Conservation (phyloP, 1,140 invertebrate species). For the Listronotus oregonensis region DNA sequence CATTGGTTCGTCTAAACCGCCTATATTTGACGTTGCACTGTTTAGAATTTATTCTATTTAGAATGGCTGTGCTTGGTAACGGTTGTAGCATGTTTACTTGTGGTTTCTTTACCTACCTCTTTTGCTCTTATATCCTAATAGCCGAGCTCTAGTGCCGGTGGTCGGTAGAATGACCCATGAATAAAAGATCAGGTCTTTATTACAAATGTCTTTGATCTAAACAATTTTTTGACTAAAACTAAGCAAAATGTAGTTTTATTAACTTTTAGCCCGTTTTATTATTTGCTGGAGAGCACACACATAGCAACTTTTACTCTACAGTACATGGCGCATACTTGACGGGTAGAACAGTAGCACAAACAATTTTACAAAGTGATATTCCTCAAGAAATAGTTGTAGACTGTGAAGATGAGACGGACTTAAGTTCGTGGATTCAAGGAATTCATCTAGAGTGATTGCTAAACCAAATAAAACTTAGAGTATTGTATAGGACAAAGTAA, state of each 20-base stretch:
- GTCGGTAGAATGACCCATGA: not conserved
- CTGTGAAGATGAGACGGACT: constrained; percentile 71
- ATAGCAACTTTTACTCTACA: constrained; percentile 92
- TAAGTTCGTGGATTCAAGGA: constrained; percentile 85
- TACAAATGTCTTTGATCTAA: not conserved
- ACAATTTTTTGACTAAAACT: not conserved
- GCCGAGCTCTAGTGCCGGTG: not conserved
- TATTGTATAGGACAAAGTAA: not conserved
- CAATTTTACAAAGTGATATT: constrained; percentile 65
- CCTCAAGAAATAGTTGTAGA: constrained; percentile 67
- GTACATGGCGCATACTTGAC: constrained; percentile 92
- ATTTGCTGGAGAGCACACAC: constrained; percentile 94
- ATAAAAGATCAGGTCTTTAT: too few species aligned
- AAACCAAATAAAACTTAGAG: constrained; percentile 1
- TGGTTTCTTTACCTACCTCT: too few species aligned
- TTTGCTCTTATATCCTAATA: too few species aligned
- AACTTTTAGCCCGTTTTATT: constrained; percentile 73
- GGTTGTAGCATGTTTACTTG: too few species aligned
- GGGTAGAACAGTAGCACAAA: constrained; percentile 83
- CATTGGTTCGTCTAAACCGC: too few species aligned
- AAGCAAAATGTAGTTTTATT: constrained; percentile 14
- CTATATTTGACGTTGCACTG: too few species aligned
- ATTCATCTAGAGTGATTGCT: constrained; percentile 64
- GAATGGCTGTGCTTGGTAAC: too few species aligned
- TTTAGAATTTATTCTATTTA: too few species aligned